Conservation (phyloP, 2,888 invertebrate species). For the Arge pagana region DNA sequence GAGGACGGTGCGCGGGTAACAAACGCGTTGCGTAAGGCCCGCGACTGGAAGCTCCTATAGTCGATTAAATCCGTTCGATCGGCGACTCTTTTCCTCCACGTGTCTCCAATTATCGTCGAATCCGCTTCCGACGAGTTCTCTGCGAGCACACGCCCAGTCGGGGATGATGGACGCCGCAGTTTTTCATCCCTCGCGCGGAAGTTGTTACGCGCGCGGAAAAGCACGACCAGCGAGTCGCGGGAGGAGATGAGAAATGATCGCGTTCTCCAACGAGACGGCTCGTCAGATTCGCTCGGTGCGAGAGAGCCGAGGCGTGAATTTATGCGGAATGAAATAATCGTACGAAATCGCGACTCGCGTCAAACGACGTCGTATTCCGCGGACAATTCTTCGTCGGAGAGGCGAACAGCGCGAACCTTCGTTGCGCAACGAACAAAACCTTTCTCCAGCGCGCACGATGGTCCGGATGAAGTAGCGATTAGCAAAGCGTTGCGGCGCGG, state of each 20-base stretch:
- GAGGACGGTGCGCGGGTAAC: conserved; percentile 8
- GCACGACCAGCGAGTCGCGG: conserved; percentile 24
- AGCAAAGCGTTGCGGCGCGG: no score
- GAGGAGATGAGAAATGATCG: no score
- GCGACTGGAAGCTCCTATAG: no score
- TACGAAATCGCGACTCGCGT: no score
- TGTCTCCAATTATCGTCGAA: no score
- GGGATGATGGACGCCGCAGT: conserved; percentile 46
- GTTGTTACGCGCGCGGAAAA: conserved; percentile 40
- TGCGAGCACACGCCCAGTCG: conserved; percentile 25
- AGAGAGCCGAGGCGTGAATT: conserved; percentile 9
- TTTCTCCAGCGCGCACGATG: conserved; percentile 16
- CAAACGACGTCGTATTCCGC: no score
- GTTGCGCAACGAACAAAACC: conserved; percentile 15
- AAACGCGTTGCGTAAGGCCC: no score
- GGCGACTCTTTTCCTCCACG: conserved; percentile 38
- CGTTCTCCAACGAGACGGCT: no score
- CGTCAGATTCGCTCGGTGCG: no score
- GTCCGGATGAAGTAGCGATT: conserved; percentile 14
- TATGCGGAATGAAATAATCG: conserved; percentile 22
- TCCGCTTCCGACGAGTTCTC: conserved; percentile 24
- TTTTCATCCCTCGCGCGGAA: conserved; percentile 46
- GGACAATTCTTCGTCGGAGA: no score
- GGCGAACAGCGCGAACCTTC: no score
- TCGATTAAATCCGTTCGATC: conserved; percentile 34